Evolutionary conservation across 2,113 vertebrate species (phyloP).

Genomic region (Protomyctophum bolini): DNA sequence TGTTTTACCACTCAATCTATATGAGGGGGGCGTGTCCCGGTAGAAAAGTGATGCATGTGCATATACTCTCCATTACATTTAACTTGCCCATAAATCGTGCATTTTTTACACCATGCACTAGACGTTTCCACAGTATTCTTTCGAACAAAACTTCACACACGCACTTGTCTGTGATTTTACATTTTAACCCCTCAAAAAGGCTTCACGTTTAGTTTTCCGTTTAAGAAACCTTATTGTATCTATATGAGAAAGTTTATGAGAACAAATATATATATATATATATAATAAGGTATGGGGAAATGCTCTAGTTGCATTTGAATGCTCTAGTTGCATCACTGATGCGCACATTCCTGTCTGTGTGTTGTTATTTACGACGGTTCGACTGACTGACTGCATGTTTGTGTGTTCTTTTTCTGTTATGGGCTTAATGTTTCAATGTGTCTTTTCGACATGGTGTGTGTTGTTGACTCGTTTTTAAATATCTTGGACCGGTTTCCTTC

Average conservation of each 20-base stretch:
- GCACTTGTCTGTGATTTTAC: too few species aligned
- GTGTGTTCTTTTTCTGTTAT: neutral
- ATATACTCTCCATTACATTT: too few species aligned
- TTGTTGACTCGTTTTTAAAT: neutral
- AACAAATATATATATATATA: neutral
- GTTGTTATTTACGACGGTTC: neutral
- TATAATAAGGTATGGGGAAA: too few species aligned
- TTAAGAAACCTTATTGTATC: neutral
- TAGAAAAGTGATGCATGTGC: too few species aligned
- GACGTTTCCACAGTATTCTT: too few species aligned
- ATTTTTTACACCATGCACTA: too few species aligned
- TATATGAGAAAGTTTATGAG: neutral
- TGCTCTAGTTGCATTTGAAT: neutral
- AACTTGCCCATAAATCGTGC: too few species aligned
- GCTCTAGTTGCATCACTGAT: neutral
- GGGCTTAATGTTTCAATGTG: neutral
- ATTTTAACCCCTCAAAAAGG: too few species aligned
- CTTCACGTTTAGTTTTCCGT: too few species aligned
- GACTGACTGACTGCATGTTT: slow-evolving; percentile 10
- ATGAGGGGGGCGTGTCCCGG: too few species aligned
- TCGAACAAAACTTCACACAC: too few species aligned
- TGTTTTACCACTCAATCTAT: too few species aligned
- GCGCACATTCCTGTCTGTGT: neutral
- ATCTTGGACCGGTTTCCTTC: neutral
- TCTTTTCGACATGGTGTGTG: slow-evolving; percentile 1